Percentiles rank a stretch among this genome's conserved stretches.
Conservation (phyloP, 1,140 invertebrate species). For the Nasonia vitripennis region DNA sequence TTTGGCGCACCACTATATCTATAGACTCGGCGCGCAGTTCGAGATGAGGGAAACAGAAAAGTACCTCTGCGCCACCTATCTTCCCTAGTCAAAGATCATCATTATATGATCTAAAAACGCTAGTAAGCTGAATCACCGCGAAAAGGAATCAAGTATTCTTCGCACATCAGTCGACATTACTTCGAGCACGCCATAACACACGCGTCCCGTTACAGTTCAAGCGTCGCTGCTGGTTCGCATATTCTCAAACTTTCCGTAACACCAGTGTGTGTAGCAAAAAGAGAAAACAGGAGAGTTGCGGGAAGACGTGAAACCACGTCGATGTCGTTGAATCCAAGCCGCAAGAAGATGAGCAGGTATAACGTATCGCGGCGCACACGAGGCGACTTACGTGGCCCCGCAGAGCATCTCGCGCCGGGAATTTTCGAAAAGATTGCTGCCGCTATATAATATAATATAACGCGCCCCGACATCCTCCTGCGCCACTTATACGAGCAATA, state of each 20-base stretch:
- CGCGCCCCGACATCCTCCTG: background rate
- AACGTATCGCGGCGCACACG: background rate
- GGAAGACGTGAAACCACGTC: background rate
- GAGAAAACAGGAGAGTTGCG: background rate
- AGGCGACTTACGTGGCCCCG: background rate
- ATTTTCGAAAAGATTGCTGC: constrained; percentile 4
- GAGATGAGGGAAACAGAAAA: no score
- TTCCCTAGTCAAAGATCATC: no score
- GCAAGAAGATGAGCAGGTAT: background rate
- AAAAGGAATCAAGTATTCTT: no score
- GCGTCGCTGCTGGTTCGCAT: no score
- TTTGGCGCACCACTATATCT: no score
- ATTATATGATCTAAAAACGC: no score
- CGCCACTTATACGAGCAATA: background rate
- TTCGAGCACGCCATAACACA: background rate
- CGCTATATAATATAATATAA: background rate
- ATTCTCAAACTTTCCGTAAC: background rate
- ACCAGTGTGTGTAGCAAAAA: no score
- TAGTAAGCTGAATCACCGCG: no score
- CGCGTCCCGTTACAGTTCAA: background rate
- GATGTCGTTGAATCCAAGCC: background rate
- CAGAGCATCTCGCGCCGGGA: background rate
- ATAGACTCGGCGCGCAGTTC: no score
- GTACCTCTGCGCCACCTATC: no score
- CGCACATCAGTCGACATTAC: background rate